Evolutionary conservation across 2,797 vertebrate species (phyloP).

Genomic region (Florisuga fusca): DNA sequence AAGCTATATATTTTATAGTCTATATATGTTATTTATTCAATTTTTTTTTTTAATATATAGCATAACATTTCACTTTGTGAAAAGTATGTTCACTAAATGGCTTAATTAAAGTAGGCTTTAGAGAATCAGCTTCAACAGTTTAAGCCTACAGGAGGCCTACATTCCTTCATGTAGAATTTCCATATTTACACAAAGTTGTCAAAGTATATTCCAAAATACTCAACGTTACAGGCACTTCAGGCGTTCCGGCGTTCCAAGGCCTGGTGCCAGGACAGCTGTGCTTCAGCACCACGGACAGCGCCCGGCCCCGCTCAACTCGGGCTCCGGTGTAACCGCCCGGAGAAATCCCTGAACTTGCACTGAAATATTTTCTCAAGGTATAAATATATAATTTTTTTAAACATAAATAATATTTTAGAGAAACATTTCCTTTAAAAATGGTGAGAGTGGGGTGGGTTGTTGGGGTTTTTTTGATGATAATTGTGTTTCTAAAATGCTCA

Average conservation of each 20-base stretch:
- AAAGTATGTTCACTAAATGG: neutral
- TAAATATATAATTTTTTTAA: rapidly evolving
- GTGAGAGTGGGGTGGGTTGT: neutral
- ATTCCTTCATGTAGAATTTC: neutral
- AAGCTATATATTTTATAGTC: too few relatives aligned
- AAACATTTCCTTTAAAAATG: neutral
- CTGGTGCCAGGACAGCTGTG: rapidly evolving
- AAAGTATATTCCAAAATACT: rapidly evolving
- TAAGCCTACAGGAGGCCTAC: neutral
- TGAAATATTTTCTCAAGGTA: rapidly evolving
- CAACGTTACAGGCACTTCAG: rapidly evolving
- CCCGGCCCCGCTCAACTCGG: rapidly evolving
- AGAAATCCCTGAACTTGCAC: too few relatives aligned
- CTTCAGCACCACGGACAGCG: conserved; percentile 53
- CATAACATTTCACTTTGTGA: neutral
- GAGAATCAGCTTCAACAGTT: neutral
- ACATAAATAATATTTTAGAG: rapidly evolving
- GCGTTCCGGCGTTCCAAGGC: neutral
- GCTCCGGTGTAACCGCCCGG: too few relatives aligned
- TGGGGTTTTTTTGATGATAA: neutral
- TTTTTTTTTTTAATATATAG: neutral
- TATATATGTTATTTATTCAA: neutral
- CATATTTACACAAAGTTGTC: neutral
- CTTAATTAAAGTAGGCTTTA: neutral
- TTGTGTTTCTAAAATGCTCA: neutral